Conservation (phyloP, 2,113 vertebrate species). For the Chionodraco myersi region DNA sequence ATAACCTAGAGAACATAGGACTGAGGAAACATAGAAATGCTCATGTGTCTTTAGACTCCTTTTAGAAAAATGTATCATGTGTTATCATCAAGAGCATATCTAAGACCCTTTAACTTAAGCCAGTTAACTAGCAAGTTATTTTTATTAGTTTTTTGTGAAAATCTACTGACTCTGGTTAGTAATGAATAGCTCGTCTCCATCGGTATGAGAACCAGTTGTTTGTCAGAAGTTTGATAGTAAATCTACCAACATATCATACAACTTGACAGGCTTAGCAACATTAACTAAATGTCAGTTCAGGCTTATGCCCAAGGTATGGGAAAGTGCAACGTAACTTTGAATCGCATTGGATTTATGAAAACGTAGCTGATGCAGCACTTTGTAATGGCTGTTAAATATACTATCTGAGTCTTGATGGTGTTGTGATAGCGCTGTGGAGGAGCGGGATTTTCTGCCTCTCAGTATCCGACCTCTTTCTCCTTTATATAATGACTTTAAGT, state of each 20-base stretch:
- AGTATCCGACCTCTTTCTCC: constrained; percentile 75
- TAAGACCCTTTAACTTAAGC: background rate
- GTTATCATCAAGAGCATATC: background rate
- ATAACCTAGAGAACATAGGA: too few relatives aligned
- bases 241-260: background rate
- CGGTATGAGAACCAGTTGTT: too few relatives aligned
- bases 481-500: constrained; percentile 80
- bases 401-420: constrained; percentile 28
- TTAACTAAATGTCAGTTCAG: background rate
- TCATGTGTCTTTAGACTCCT: background rate
- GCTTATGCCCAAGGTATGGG: background rate
- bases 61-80: background rate
- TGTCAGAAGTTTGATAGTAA: background rate
- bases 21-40: background rate
- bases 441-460: constrained; percentile 43
- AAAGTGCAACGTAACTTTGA: background rate
- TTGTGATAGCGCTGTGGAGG: constrained; percentile 22
- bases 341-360: constrained; percentile 13
- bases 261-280: background rate
- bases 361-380: constrained; percentile 24
- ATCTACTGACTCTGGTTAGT: background rate
- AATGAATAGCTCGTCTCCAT: background rate
- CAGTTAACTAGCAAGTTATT: background rate
- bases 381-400: constrained; percentile 32
- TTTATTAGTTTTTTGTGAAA: background rate